Percentiles rank a stretch among this genome's conserved stretches.
Evolutionary conservation across 2,888 invertebrate species (phyloP).

Genomic region (Caenorhabditis virilis): DNA sequence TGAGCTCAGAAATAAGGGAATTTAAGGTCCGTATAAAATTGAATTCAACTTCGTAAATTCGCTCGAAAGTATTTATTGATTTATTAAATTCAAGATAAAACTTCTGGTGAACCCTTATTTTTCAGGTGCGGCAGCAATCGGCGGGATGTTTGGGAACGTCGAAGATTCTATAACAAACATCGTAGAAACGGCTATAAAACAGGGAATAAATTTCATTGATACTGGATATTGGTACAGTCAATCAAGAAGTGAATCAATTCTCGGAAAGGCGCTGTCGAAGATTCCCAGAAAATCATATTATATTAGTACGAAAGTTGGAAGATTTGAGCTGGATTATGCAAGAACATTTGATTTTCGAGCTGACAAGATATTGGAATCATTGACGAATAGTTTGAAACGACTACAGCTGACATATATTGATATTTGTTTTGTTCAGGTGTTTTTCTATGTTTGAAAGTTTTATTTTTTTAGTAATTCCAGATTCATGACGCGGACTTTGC

Average conservation of each 20-base stretch:
- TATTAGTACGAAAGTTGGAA: slow-evolving; percentile 84
- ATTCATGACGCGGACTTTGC: slow-evolving; percentile 92
- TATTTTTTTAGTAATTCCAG: slow-evolving; percentile 71
- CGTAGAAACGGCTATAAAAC: slow-evolving; percentile 77
- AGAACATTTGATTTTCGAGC: slow-evolving; percentile 85
- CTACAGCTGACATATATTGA: slow-evolving; percentile 84
- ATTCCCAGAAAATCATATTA: slow-evolving; percentile 84
- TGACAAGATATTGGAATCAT: slow-evolving; percentile 78
- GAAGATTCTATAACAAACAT: slow-evolving; percentile 76
- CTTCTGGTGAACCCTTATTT: no score
- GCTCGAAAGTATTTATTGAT: no score
- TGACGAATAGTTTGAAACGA: slow-evolving; percentile 79
- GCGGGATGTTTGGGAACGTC: slow-evolving; percentile 60
- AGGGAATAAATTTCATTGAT: slow-evolving; percentile 86
- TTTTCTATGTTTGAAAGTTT: background rate
- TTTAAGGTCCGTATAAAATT: no score
- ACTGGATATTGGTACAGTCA: slow-evolving; percentile 92
- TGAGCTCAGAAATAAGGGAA: no score
- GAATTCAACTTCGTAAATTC: no score
- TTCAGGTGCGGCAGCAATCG: slow-evolving; percentile 58
- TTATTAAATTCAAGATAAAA: no score
- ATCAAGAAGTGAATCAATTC: slow-evolving; percentile 80
- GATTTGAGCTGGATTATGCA: slow-evolving; percentile 78
- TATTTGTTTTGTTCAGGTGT: slow-evolving; percentile 79
- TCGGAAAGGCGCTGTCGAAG: slow-evolving; percentile 82